Conservation (phyloP, 1,140 invertebrate genomes). For the Aphaenogaster rudis region DNA sequence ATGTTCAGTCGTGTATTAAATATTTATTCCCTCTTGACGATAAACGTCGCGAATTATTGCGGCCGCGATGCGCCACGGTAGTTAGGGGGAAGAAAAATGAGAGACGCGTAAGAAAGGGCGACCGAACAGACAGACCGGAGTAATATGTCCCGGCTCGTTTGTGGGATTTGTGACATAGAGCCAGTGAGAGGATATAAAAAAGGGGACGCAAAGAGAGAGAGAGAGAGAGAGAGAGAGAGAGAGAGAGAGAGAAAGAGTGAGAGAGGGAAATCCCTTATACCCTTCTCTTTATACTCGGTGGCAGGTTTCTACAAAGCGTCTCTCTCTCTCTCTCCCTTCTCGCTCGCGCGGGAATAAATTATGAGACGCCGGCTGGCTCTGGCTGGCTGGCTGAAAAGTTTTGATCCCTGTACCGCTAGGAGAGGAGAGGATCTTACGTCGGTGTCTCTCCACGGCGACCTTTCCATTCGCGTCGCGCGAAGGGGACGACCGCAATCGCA, state of each 20-base stretch:
- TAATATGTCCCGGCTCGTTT: slow-evolving; percentile 64
- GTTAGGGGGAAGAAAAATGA: slow-evolving; percentile 47
- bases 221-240: slow-evolving; percentile 3
- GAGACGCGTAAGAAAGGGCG: slow-evolving; percentile 26
- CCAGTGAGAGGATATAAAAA: slow-evolving; percentile 43
- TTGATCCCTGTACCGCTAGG: slow-evolving; percentile 38
- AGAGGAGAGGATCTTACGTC: background rate
- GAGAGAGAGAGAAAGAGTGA: background rate
- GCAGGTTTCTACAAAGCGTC: slow-evolving; percentile 37
- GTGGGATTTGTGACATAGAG: slow-evolving; percentile 46
- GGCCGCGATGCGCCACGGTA: background rate
- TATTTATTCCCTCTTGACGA: background rate
- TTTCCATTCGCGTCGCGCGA: slow-evolving; percentile 33
- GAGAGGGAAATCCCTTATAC: background rate
- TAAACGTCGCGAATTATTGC: slow-evolving; percentile 15
- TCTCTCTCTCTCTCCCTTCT: background rate
- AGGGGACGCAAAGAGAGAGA: slow-evolving; percentile 10
- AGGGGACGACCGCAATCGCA: slow-evolving; percentile 12
- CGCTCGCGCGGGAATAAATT: slow-evolving; percentile 56
- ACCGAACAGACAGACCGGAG: slow-evolving; percentile 17
- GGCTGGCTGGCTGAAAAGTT: slow-evolving; percentile 43
- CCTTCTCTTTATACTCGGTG: slow-evolving; percentile 37
- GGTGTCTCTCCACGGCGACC: slow-evolving; percentile 10
- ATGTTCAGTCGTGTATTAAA: background rate
- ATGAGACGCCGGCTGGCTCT: slow-evolving; percentile 30